phyloP scores from a whole-genome alignment of 2,113 vertebrate species.

The Ceuthmochares aereus region DNA sequence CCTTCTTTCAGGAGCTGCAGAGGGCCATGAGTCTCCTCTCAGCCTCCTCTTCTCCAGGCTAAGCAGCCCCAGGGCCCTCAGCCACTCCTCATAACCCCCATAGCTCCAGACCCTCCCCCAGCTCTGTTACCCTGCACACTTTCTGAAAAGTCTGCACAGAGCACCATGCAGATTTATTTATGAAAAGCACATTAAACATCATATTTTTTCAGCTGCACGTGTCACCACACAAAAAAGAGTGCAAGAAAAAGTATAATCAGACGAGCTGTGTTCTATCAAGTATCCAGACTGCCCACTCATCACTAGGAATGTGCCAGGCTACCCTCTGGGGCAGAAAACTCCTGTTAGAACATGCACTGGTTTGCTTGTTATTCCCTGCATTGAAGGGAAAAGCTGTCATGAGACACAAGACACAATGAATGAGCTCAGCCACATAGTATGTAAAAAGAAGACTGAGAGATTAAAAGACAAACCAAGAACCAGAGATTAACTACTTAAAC shows the following conservation, averaged over 20 bases:
- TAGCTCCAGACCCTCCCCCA: too few relatives aligned
- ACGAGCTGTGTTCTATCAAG: neutral
- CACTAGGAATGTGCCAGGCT: constrained; percentile 28
- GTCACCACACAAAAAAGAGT: constrained; percentile 7
- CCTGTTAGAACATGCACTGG: constrained; percentile 8
- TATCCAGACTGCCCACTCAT: constrained; percentile 12
- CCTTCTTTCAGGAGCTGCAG: too few relatives aligned
- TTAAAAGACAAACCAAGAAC: constrained; percentile 28
- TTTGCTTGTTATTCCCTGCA: constrained; percentile 21
- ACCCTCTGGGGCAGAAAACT: constrained; percentile 13
- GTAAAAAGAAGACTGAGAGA: neutral
- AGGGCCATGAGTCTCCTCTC: too few relatives aligned
- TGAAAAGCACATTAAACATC: neutral
- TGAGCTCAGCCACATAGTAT: neutral
- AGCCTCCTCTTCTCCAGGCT: too few relatives aligned
- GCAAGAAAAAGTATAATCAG: neutral
- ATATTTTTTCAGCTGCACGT: neutral
- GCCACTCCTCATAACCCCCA: too few relatives aligned
- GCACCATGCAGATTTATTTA: neutral
- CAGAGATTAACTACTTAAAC: neutral
- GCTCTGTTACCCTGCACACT: neutral
- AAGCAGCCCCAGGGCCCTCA: too few relatives aligned
- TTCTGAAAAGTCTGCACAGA: neutral
- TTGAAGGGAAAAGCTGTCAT: constrained; percentile 19
- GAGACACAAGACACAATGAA: constrained; percentile 17